A percentile compares a stretch with the other conserved stretches of the same genome.
Evolutionary conservation across 2,888 invertebrate genomes (phyloP).

Genomic region (Leucozona laternaria): DNA sequence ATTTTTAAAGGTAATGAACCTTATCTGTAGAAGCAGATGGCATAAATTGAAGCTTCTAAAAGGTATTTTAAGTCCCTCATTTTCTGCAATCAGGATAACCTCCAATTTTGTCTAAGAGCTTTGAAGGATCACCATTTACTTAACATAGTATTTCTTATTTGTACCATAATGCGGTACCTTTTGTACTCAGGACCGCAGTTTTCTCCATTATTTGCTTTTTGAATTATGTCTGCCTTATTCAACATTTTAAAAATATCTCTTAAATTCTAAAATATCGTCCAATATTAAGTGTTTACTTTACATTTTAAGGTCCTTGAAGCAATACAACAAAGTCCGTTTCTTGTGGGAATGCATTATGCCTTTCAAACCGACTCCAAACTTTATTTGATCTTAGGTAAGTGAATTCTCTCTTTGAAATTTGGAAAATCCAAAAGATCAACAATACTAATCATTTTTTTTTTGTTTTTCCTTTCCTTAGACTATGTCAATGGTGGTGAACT

Average conservation of each 20-base stretch:
- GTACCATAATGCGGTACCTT: too few species aligned
- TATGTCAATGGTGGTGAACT: constrained; percentile 98
- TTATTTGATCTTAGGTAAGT: constrained; percentile 97
- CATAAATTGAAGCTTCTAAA: too few species aligned
- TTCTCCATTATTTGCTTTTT: too few species aligned
- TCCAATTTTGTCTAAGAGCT: too few species aligned
- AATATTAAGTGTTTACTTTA: background rate
- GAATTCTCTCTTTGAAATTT: background rate
- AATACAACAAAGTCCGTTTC: constrained; percentile 96
- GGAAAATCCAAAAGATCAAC: too few species aligned
- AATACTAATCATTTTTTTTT: background rate
- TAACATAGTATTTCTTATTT: too few species aligned
- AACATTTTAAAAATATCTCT: background rate
- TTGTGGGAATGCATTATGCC: constrained; percentile 98
- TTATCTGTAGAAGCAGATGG: too few species aligned
- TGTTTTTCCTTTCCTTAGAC: constrained; percentile 86
- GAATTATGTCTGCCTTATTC: background rate
- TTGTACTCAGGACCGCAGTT: too few species aligned
- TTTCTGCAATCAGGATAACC: too few species aligned
- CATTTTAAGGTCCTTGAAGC: constrained; percentile 92
- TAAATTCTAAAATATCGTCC: background rate
- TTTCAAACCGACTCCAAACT: constrained; percentile 99
- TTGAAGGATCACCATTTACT: too few species aligned
- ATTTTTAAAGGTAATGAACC: too few species aligned
- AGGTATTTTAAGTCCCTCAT: too few species aligned